Percentiles rank a stretch among this genome's conserved stretches.
These are phyloP conservation scores for Stenichneumon culpator DNA, from an alignment of 2,888 invertebrate species.

Conservation along the genomic window DNA sequence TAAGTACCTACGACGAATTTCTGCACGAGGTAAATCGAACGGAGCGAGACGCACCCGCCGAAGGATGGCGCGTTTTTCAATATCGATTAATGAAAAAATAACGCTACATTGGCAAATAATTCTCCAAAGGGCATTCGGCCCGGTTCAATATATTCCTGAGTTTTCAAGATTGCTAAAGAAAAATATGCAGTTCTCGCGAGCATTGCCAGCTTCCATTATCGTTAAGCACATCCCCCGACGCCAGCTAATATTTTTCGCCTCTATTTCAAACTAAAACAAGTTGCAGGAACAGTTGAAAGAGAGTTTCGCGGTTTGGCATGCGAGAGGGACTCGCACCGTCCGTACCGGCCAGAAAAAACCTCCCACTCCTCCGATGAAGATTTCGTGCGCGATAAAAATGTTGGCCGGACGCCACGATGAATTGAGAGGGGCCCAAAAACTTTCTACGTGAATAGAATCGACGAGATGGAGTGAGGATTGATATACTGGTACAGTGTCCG, in stretches of 20 bases:
- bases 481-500: slow-evolving; percentile 9
- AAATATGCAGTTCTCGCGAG: neutral
- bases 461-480: slow-evolving; percentile 37
- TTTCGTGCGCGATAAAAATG: slow-evolving; percentile 26
- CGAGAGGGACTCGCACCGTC: neutral
- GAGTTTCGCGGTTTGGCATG: slow-evolving; percentile 23
- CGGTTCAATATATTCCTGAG: neutral
- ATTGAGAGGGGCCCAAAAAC: neutral
- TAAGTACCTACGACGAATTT: neutral
- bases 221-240: neutral
- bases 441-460: slow-evolving; percentile 29
- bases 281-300: neutral
- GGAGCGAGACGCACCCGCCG: neutral
- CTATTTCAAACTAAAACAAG: neutral
- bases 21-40: neutral
- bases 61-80: neutral
- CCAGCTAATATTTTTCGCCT: neutral
- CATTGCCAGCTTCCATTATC: slow-evolving; percentile 7
- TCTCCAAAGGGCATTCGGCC: neutral
- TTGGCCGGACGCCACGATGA: slow-evolving; percentile 32
- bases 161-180: neutral
- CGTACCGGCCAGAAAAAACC: neutral
- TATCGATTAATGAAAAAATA: neutral
- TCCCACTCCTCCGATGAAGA: neutral
- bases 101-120: neutral